Base-by-base conservation (phyloP, 1,140 invertebrate species). In the Bombyx mandarina region DNA sequence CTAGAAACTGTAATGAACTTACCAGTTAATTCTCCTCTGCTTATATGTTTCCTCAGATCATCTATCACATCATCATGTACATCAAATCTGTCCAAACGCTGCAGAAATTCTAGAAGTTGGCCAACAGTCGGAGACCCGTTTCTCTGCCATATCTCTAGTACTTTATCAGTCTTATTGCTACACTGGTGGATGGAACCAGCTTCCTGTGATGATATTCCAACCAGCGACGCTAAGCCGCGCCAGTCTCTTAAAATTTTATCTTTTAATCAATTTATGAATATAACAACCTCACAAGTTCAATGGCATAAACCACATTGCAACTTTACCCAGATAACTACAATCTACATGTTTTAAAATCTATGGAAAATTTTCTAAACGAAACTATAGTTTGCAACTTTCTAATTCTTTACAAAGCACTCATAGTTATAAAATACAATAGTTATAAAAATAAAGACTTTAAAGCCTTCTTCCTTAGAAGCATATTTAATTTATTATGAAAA, bases 31-130 rank as follows among this genome's bases (percentile, higher is more conserved):
- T 60, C 62, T 26, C 46, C 51, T 9, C 48, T 57, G 8, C 18
- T 50, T 18, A 64, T 47, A 42, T 54, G 47, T 9, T 48, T 49
- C 22, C 35, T 54, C 44, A 64, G 58, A 45, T 60, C 62, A 45
- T 55, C 48, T 7, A 48, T 47, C 18, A 64, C 48, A 71, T 94
- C 92, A 65, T 92, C 90, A 12, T 91, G 68, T 43, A 93, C 84
- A 76, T 93, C 93, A 85, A 86, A 92, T 77, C 93, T 88, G 54
- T 93, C 92, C 43, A 94, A 73, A 57, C 88, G 71, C 60, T 89
- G 81, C 35, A 94, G 70, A 63, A 84, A 86, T 43, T 71, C 63
- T 56, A 89, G 67, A 2, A 93, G 83, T 57, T 87, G 77, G 8
- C 82, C 78, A 44, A 93, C 76, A 7, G 81, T 90, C 43, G 85